Conservation (phyloP, 2,888 invertebrate genomes). For the Timema cristinae region DNA sequence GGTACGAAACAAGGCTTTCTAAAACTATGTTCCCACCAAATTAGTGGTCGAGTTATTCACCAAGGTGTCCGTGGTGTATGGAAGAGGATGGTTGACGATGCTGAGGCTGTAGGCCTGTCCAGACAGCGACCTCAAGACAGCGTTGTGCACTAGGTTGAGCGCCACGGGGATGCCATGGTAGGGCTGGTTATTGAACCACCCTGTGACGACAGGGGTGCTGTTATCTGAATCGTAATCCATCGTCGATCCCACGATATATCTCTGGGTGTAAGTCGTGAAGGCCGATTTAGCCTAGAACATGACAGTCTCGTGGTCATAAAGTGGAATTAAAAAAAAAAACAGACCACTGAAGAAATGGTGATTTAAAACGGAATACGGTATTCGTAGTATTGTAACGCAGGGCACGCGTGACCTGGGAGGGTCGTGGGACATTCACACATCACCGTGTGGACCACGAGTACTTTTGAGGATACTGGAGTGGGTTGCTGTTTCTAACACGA, state of each 20-base stretch:
- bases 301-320: too few species aligned
- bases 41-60: slow-evolving; percentile 39
- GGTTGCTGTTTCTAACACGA: too few species aligned
- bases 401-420: too few species aligned
- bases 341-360: too few species aligned
- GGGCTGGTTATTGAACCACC: slow-evolving; percentile 77
- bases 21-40: too few species aligned
- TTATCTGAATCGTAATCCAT: slow-evolving; percentile 40
- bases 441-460: too few species aligned
- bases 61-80: slow-evolving; percentile 55
- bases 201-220: slow-evolving; percentile 45
- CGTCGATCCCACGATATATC: slow-evolving; percentile 53
- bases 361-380: too few species aligned
- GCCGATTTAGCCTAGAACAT: neutral
- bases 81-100: slow-evolving; percentile 63
- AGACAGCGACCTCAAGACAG: slow-evolving; percentile 52
- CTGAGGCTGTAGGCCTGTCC: slow-evolving; percentile 42
- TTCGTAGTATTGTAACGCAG: too few species aligned
- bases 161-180: slow-evolving; percentile 68
- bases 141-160: slow-evolving; percentile 59
- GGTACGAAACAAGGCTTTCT: too few species aligned
- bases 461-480: too few species aligned
- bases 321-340: too few species aligned
- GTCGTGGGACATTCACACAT: too few species aligned
- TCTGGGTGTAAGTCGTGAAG: slow-evolving; percentile 11